A percentile compares a stretch with the other conserved stretches of the same genome.
Evolutionary conservation across 2,888 invertebrate species (phyloP).

Genomic region (Cryptocephalus primarius): DNA sequence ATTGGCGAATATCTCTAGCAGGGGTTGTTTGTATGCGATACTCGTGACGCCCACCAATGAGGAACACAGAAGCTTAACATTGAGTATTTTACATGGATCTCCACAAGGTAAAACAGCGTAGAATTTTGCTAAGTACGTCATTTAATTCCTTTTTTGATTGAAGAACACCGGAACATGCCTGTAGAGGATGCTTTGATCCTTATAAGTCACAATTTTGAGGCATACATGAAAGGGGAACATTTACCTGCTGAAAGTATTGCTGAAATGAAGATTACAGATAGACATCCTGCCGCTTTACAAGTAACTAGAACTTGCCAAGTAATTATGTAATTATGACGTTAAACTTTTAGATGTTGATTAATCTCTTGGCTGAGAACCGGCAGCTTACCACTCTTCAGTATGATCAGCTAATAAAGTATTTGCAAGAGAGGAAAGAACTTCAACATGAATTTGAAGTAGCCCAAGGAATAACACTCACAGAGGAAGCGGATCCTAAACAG

Average conservation of each 20-base stretch:
- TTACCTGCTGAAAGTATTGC: slow-evolving; percentile 16
- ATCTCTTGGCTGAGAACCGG: slow-evolving; percentile 72
- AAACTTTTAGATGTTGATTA: slow-evolving; percentile 46
- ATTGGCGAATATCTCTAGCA: slow-evolving; percentile 74
- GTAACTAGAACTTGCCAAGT: slow-evolving; percentile 17
- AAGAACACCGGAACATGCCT: slow-evolving; percentile 94
- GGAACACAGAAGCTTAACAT: slow-evolving; percentile 73
- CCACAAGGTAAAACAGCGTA: slow-evolving; percentile 59
- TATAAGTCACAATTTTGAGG: slow-evolving; percentile 59
- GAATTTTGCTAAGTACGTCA: not conserved
- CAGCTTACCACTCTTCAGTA: slow-evolving; percentile 68
- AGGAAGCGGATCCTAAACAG: slow-evolving; percentile 29
- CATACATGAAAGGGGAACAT: slow-evolving; percentile 44
- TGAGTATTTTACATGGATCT: slow-evolving; percentile 82
- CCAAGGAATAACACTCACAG: slow-evolving; percentile 45
- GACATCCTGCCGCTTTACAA: slow-evolving; percentile 56
- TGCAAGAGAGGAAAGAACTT: slow-evolving; percentile 61
- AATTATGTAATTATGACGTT: not conserved
- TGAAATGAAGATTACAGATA: slow-evolving; percentile 31
- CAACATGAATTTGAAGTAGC: slow-evolving; percentile 67
- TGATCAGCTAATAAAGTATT: slow-evolving; percentile 61
- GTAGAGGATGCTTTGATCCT: slow-evolving; percentile 79
- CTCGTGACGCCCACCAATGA: slow-evolving; percentile 79
- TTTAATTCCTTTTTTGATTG: slow-evolving; percentile 7
- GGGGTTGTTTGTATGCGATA: slow-evolving; percentile 84